Evolutionary conservation across 2,888 invertebrate species (phyloP).

Genomic region (Diplolepis rosae): DNA sequence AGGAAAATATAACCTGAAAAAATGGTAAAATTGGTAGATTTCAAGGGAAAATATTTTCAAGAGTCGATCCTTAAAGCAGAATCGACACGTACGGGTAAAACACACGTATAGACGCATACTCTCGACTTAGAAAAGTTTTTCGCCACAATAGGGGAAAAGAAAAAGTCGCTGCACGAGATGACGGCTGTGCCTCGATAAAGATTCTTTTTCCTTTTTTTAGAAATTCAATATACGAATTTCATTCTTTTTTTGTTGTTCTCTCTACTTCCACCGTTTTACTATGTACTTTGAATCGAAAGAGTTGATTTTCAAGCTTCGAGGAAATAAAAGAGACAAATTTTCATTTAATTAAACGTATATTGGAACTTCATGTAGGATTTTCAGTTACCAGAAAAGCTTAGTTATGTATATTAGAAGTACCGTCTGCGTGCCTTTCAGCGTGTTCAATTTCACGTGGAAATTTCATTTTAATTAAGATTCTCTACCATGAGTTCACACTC

Average conservation of each 20-base stretch:
- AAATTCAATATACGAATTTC: constrained; percentile 6
- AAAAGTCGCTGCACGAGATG: not conserved
- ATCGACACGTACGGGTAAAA: not conserved
- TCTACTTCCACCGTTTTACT: not conserved
- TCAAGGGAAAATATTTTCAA: not conserved
- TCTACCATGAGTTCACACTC: constrained; percentile 46
- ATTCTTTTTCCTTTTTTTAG: not conserved
- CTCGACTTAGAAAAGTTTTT: too few relatives aligned
- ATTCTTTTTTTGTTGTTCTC: constrained; percentile 8
- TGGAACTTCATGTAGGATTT: too few relatives aligned
- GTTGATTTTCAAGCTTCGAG: not conserved
- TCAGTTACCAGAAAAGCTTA: not conserved
- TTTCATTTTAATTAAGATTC: constrained; percentile 57
- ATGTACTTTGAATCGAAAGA: not conserved
- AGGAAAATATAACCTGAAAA: not conserved
- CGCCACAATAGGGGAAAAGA: constrained; percentile 2
- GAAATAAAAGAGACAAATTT: too few relatives aligned
- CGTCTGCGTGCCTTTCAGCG: constrained; percentile 16
- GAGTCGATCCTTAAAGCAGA: not conserved
- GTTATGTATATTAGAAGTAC: constrained; percentile 9
- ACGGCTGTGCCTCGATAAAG: not conserved
- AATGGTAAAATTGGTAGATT: not conserved
- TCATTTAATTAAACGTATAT: too few relatives aligned
- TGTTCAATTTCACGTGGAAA: constrained; percentile 49
- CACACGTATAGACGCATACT: not conserved